Percentiles rank a stretch among this genome's conserved stretches.
Conservation (phyloP, 2,888 invertebrate species). For the Gortyna flavago region DNA sequence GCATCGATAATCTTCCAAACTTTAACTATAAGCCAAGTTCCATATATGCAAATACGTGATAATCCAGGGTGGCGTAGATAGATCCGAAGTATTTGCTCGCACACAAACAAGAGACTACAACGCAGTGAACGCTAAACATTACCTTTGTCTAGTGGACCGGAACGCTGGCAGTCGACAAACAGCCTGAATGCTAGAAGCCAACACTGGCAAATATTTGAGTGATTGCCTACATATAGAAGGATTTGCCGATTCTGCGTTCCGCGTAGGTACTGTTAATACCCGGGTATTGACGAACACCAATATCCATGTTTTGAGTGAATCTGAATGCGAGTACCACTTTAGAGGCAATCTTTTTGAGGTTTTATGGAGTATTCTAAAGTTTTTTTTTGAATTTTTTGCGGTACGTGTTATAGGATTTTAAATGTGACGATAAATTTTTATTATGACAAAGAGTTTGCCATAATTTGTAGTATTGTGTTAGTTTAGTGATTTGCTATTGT, state of each 20-base stretch:
- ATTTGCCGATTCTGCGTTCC: conserved; percentile 58
- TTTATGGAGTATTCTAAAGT: neutral
- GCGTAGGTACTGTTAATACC: conserved; percentile 45
- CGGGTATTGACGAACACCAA: conserved; percentile 43
- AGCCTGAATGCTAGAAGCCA: conserved; percentile 64
- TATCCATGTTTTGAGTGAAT: conserved; percentile 53
- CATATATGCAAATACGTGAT: conserved; percentile 33
- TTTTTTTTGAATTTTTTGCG: neutral
- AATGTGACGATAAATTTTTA: neutral
- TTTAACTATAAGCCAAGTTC: neutral
- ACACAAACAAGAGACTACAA: conserved; percentile 46
- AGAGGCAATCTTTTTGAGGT: conserved; percentile 7
- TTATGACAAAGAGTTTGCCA: neutral
- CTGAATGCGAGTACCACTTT: conserved; percentile 25
- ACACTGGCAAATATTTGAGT: conserved; percentile 80
- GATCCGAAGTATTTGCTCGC: conserved; percentile 48
- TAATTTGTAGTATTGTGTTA: neutral
- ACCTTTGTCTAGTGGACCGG: conserved; percentile 75
- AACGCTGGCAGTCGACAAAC: conserved; percentile 70
- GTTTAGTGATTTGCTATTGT: neutral
- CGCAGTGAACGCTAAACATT: conserved; percentile 72
- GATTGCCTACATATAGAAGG: conserved; percentile 74
- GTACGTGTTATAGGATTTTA: neutral
- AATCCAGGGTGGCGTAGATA: conserved; percentile 37
- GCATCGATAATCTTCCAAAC: conserved; percentile 1